Base-by-base conservation (phyloP, 2,888 invertebrate species). In the Petrolisthes cinctipes region DNA sequence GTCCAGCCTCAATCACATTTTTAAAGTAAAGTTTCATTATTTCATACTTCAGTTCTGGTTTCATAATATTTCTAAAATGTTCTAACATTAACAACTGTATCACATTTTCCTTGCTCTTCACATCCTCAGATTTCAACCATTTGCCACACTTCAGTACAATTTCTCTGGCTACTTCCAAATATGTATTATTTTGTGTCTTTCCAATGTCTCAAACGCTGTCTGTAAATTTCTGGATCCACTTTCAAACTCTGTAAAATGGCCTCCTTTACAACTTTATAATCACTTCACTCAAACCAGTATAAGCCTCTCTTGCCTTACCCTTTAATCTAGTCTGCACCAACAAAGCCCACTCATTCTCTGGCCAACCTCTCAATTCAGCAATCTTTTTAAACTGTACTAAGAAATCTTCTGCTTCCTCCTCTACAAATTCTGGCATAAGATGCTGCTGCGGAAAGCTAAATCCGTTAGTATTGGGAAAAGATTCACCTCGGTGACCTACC, bases 131-230 rank as follows among this genome's bases (percentile, higher is more conserved):
- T 17, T 78, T 53, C 53, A 53, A 5, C 78, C 78, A 78, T 78
- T 6, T 53, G 53, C 53, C n/a, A 5, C 37, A 78, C 53, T 7
- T 78, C n/a, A 78, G n/a, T 4, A 4, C 53, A 78, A 51, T 53
- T n/a, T 78, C 78, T 53, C 78, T 78, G 53, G 78, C 78, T 17
- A 78, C 53, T 53, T 78, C 78, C 9, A 78, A 14, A 78, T 78
- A 78, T 4, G 54, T 78, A n/a, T 14, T n/a, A 53, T 17, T 53
- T 53, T 5, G n/a, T 5, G 5, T 14, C 17, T 78, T 53, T 54
- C 53, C 37, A 5, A 53, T 14, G 5, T 78, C 78, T 78, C 2
- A 53, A 78, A 11, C 20, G 37, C 20, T 17, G 37, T 17, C 51
- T 78, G 53, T 78, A 78, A 11, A 78, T 53, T 17, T 78, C 5